Base-by-base conservation (phyloP, 2,113 vertebrate genomes). In the Gnathonemus longibarbis region DNA sequence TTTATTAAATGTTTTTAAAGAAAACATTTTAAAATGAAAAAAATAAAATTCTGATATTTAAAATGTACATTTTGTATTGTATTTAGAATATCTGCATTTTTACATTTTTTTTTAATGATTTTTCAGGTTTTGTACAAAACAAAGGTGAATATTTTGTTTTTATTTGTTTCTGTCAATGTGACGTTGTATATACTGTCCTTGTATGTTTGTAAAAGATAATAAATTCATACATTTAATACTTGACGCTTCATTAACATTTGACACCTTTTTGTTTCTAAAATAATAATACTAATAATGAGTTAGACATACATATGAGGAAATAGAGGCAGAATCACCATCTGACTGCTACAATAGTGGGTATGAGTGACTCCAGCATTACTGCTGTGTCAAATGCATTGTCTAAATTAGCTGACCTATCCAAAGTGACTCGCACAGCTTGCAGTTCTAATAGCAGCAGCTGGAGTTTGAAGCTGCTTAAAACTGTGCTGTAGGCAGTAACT, bases 201-300 rank as follows among this genome's bases (percentile, higher is more conserved):
- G 50, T 53, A 56, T 87, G 89, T 87, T 90, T 87, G 84, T 90
- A 50, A 87, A 21, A 70, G n/a, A n/a, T n/a, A 90, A 90, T 90
- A 90, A 87, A 90, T 84, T 89, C 50, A 56, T 42, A 53, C 89
- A 84, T 56, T 84, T 89, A 31, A 84, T 70, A 31, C 1, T 31
- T 87, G 42, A 58, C 7, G 42, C 3, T 50, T 50, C 49, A 6
- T 80, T 80, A 19, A 70, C 27, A 13, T 70, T 70, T 70, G 56
- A 9, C 56, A 62, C 56, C 24, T 62, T 62, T n/a, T 62, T n/a
- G 13, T 84, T 84, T 45, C 17, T 46, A 84, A 74, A 74, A 31
- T 74, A 74, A 62, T 62, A n/a, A 9, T 62, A n/a, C 24, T 62
- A n/a, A 8, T 58, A 58, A 58, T n/a, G 10, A 74, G 66, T 74